Evolutionary conservation across 2,113 vertebrate genomes (phyloP), one percentile per base, ranked within the genome.

Genomic region (Ploceus nigricollis): DNA sequence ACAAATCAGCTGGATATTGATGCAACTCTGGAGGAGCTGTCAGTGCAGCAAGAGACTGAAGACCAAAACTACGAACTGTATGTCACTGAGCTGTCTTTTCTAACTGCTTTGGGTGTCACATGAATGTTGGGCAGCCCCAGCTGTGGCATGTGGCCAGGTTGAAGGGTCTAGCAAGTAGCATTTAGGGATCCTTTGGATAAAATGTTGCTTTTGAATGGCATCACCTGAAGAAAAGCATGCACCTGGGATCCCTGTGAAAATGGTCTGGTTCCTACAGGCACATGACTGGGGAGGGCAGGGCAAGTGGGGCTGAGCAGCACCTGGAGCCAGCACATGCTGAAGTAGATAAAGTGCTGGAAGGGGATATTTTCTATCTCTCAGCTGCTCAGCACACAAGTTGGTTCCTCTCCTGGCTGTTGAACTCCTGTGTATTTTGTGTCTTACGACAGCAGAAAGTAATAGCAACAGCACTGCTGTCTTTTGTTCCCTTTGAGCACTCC

Each of bases 21-120:
- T 15, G 99, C 99, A 39, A 99, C 99, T 0, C 94, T 99, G 97
- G 99, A 99, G 97, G 99, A 99, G 95, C 98, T 99, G 13, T 98
- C 96, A 0, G 99, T 99, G 81, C 99, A 99, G 97, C 99, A 99
- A 92, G 99, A 99, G 97, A 99, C 99, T 0, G 99, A 99, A 93
- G 99, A 99, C 96, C 99, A 99, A 92, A 99, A 99, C 97, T 99
- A 99, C 42, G 98, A 99, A 87, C 99, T 99, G 99, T 99, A 98
- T 12, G 98, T 97, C 50, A 11, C 9, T 83, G 56, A 78, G 48
- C 81, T 53, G 25, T 72, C 91, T 61, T 75, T 90, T 79, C 22
- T 53, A 11, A 45, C 54, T 78, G 42, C 39, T 93, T 24, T 72
- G 25, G 23, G 57, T 90, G 47, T 70, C 64, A 56, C 37, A 1